Percentiles rank a stretch among this genome's conserved stretches.
These are phyloP conservation scores for Dendrophyllia cribrosa DNA, from an alignment of 64 coral and sea anemone genomes.

Conservation along the genomic window DNA sequence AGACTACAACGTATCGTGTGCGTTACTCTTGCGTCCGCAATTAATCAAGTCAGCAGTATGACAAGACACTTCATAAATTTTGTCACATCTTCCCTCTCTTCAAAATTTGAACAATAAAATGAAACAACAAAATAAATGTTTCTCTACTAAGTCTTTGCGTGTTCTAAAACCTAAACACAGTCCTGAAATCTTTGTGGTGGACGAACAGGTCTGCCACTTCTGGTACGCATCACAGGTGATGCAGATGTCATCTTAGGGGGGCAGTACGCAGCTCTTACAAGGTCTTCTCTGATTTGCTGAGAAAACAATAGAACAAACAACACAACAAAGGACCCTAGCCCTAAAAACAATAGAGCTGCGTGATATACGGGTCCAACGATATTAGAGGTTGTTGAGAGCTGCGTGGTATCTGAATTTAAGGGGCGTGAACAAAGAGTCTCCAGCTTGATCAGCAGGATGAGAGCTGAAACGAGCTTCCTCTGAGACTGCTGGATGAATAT, in stretches of 20 bases:
- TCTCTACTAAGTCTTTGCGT: neutral
- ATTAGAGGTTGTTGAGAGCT: too few relatives aligned
- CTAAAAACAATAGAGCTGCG: too few relatives aligned
- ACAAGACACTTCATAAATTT: neutral
- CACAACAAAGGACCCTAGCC: too few relatives aligned
- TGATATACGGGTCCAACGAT: too few relatives aligned
- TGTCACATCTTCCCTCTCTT: conserved; percentile 1
- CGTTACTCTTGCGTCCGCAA: neutral
- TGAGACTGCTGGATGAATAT: neutral
- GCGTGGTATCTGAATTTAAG: too few relatives aligned
- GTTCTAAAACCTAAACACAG: conserved; percentile 11
- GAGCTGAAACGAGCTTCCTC: neutral
- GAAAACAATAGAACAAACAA: too few relatives aligned
- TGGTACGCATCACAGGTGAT: neutral
- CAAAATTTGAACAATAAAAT: neutral
- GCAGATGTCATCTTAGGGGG: neutral
- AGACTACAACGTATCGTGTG: too few relatives aligned
- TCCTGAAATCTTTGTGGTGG: neutral
- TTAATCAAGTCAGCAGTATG: neutral
- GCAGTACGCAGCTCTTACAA: too few relatives aligned
- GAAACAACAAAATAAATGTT: neutral
- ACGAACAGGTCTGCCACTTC: neutral
- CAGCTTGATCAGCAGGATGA: neutral
- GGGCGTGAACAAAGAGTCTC: neutral
- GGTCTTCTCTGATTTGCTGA: too few relatives aligned